These are phyloP conservation scores for Unio pictorum DNA, from an alignment of 2,888 invertebrate genomes.

Conservation along the genomic window DNA sequence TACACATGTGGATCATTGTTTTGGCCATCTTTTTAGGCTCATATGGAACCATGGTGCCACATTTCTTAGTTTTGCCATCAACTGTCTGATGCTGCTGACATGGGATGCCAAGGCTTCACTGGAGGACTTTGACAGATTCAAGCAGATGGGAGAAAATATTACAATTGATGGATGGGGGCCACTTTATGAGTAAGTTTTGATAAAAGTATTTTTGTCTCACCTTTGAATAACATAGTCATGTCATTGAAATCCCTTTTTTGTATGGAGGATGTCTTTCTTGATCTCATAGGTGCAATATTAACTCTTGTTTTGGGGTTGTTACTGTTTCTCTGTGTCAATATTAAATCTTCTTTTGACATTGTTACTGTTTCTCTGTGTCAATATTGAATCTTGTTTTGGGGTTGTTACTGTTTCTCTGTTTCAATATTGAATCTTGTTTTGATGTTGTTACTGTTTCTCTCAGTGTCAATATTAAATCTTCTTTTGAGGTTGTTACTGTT, in stretches of 20 bases:
- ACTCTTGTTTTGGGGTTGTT: too few species aligned
- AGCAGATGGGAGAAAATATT: constrained; percentile 10
- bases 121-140: constrained; percentile 44
- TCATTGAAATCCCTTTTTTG: neutral
- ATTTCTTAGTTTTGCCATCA: constrained; percentile 68
- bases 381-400: neutral
- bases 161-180: constrained; percentile 25
- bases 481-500: too few species aligned
- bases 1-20: too few species aligned
- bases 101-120: constrained; percentile 65
- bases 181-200: constrained; percentile 38
- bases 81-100: constrained; percentile 68
- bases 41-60: constrained; percentile 68
- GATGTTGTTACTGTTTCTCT: too few species aligned
- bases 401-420: neutral
- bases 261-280: neutral
- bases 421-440: too few species aligned
- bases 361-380: too few species aligned
- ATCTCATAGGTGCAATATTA: too few species aligned
- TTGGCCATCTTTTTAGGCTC: constrained; percentile 46
- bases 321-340: too few species aligned
- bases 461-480: too few species aligned
- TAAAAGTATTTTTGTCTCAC: neutral
- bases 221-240: neutral
- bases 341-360: too few species aligned